A percentile compares a stretch with the other conserved stretches of the same genome.
Evolutionary conservation across 2,888 invertebrate species (phyloP).

Genomic region (Argynnis bischoffii): DNA sequence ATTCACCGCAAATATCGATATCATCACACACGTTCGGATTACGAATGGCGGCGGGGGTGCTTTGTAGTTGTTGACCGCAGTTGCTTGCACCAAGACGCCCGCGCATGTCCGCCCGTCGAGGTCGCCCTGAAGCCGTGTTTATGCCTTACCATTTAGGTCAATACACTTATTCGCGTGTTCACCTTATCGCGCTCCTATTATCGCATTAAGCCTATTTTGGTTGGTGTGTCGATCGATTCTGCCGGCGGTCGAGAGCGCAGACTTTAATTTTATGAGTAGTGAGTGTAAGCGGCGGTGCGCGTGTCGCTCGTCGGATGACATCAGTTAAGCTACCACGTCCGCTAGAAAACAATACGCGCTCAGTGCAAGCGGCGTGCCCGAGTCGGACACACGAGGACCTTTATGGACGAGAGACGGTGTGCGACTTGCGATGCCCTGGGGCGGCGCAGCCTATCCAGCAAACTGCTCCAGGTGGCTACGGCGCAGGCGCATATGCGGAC

Average conservation of each 20-base stretch:
- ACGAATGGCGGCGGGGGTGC: conserved; percentile 66
- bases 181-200: conserved; percentile 78
- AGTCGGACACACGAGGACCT: conserved; percentile 75
- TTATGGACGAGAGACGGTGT: conserved; percentile 77
- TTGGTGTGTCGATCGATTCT: conserved; percentile 70
- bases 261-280: conserved; percentile 70
- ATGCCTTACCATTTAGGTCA: conserved; percentile 71
- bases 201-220: conserved; percentile 79
- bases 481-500: conserved; percentile 77
- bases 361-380: conserved; percentile 78
- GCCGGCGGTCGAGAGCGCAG: conserved; percentile 56
- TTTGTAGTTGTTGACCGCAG: conserved; percentile 70
- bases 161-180: conserved; percentile 77
- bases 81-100: conserved; percentile 71
- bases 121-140: conserved; percentile 72
- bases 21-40: conserved; percentile 73
- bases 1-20: conserved; percentile 79
- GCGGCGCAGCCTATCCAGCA: conserved; percentile 71
- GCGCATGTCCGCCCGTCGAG: conserved; percentile 70
- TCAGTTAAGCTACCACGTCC: conserved; percentile 80
- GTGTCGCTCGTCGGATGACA: conserved; percentile 77
- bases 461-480: conserved; percentile 76
- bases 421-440: conserved; percentile 77
- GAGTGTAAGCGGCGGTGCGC: conserved; percentile 69
- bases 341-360: conserved; percentile 73